Conservation (phyloP, 2,113 vertebrate species). For the Buteo buteo region DNA sequence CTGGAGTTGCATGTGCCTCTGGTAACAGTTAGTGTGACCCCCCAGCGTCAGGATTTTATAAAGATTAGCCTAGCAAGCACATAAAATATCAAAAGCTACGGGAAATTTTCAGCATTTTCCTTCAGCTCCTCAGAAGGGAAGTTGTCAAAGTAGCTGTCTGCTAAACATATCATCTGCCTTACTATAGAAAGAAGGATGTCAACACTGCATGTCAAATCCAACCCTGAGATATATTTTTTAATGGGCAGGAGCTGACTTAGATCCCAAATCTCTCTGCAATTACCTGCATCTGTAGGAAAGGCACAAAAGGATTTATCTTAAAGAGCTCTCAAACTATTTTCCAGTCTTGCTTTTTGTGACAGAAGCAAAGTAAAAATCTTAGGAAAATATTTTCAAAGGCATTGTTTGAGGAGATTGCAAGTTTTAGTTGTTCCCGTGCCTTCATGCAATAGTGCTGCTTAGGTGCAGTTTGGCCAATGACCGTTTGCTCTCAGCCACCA, state of each 20-base stretch:
- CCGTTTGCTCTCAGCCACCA: background rate
- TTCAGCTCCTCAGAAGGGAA: conserved; percentile 28
- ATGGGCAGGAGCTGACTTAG: conserved; percentile 64
- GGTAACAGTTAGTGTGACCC: background rate
- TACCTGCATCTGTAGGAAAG: conserved; percentile 42
- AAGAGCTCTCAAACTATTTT: conserved; percentile 7
- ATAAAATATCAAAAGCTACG: conserved; percentile 6
- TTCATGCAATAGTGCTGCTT: background rate
- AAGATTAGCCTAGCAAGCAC: conserved; percentile 7
- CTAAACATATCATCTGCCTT: conserved; percentile 53
- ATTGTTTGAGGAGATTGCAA: background rate
- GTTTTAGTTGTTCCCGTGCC: background rate
- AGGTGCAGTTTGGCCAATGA: background rate
- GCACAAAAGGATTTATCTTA: conserved; percentile 37
- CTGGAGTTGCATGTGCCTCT: background rate
- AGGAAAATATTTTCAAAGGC: conserved; percentile 6
- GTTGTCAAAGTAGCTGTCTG: conserved; percentile 60
- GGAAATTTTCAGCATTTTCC: conserved; percentile 24
- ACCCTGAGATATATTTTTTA: conserved; percentile 56
- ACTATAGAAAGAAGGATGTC: conserved; percentile 45
- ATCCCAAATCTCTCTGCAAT: conserved; percentile 63
- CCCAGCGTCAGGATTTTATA: background rate
- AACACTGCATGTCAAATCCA: conserved; percentile 55
- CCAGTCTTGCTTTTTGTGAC: background rate
- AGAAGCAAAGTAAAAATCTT: conserved; percentile 24